These are phyloP conservation scores for Falco biarmicus DNA, from an alignment of 2,797 vertebrate genomes.

Conservation along the genomic window DNA sequence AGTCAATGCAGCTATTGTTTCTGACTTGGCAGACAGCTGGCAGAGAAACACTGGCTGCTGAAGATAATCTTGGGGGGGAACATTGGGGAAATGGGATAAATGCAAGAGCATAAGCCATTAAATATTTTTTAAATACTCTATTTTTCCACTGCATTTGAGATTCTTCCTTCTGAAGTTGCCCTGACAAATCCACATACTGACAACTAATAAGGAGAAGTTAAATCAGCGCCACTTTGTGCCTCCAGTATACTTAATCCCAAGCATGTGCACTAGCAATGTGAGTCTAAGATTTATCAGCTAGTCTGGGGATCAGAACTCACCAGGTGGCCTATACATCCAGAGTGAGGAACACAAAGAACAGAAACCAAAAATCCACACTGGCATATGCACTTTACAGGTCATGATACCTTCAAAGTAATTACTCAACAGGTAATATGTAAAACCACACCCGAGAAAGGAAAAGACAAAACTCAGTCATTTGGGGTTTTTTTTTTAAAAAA, in stretches of 20 bases:
- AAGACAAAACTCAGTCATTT: not conserved
- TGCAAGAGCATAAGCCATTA: not conserved
- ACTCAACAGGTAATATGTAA: not conserved
- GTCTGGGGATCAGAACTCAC: not conserved
- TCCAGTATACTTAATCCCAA: not conserved
- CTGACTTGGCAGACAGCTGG: not conserved
- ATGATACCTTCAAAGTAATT: not conserved
- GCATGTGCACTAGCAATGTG: not conserved
- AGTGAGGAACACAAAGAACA: not conserved
- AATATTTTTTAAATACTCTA: not conserved
- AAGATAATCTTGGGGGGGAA: not conserved
- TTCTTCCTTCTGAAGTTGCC: not conserved
- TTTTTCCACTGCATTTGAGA: not conserved
- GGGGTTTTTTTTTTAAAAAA: not conserved
- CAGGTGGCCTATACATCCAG: not conserved
- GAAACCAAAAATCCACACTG: not conserved
- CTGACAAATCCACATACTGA: not conserved
- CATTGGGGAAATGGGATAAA: not conserved
- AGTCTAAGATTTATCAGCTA: not conserved
- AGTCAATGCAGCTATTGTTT: not conserved
- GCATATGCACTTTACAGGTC: not conserved
- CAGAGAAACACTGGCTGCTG: not conserved
- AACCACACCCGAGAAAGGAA: not conserved
- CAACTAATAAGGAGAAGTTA: not conserved
- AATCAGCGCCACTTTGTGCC: not conserved